These are phyloP conservation scores for Hyles vespertilio DNA, from an alignment of 1,140 invertebrate species.

Conservation along the genomic window DNA sequence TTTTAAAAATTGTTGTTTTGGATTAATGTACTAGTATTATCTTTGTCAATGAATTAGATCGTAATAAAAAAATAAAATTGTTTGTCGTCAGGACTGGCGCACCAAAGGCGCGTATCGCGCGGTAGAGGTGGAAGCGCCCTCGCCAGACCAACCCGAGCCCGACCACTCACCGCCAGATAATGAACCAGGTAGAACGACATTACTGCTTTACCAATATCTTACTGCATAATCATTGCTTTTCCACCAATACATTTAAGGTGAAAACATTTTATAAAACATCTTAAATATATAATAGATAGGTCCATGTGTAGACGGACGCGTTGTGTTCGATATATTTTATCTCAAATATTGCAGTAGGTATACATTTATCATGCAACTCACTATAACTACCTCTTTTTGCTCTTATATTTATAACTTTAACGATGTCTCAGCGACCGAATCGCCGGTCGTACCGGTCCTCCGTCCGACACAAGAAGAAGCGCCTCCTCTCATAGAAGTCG, in stretches of 20 bases:
- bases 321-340: too few relatives aligned
- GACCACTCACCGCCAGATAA: neutral
- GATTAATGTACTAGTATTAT: too few relatives aligned
- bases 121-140: conserved; percentile 30
- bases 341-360: too few relatives aligned
- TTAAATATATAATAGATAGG: too few relatives aligned
- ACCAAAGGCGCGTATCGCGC: conserved; percentile 64
- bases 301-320: too few relatives aligned
- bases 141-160: conserved; percentile 36
- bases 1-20: too few relatives aligned
- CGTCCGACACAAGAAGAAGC: neutral
- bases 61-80: neutral
- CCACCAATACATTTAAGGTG: too few relatives aligned
- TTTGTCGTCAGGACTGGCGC: conserved; percentile 53
- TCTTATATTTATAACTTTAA: neutral
- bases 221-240: neutral
- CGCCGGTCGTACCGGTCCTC: neutral
- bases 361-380: too few relatives aligned
- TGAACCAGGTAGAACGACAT: too few relatives aligned
- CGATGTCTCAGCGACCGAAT: neutral
- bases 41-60: too few relatives aligned
- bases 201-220: neutral
- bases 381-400: too few relatives aligned
- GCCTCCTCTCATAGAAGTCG: conserved; percentile 17
- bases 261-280: too few relatives aligned